Base-by-base conservation (phyloP, 2,888 invertebrate species). In the Vandiemenella viatica region DNA sequence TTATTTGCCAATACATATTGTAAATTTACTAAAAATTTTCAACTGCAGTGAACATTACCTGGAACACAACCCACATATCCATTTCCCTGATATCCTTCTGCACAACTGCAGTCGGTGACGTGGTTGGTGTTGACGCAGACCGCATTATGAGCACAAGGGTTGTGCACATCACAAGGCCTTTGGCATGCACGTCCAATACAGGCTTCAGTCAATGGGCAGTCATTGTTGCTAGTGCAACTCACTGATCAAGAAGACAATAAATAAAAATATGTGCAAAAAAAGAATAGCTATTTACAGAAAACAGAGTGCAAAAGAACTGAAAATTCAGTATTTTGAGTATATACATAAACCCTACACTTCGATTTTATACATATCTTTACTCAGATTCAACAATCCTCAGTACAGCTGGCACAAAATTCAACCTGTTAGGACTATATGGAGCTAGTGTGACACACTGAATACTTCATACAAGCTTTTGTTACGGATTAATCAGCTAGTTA, bases 41-140 rank as follows among this genome's bases (percentile, higher is more conserved):
- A 40, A 16, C 8, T 10, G 3, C n/a, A n/a, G n/a, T n/a, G n/a
- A n/a, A n/a, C n/a, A 60, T 67, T 73, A 88, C 88, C 85, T 74
- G 79, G 77, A 56, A 77, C 76, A 62, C 89, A 89, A 60, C 82
- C 81, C 43, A 84, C 75, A 60, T 83, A 83, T 60, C 87, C 88
- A 62, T 89, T 86, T 63, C 91, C 91, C 66, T 86, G 83, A 66
- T 77, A 89, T 55, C 87, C 88, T 66, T 88, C 85, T 42, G 77
- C 74, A 62, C 90, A 90, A 64, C 80, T 83, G 66, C 90, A 90
- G 62, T 87, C 86, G 19, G 85, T 81, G 56, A 81, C 83, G 63
- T 90, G 90, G 61, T 88, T 86, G 46, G 83, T 83, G 67, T 89
- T 89, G 67, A 86, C 78, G 70, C 91, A 91, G 56, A 85, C 77